Conservation (phyloP, 1,140 invertebrate species). For the Rhagoletis zephyria region DNA sequence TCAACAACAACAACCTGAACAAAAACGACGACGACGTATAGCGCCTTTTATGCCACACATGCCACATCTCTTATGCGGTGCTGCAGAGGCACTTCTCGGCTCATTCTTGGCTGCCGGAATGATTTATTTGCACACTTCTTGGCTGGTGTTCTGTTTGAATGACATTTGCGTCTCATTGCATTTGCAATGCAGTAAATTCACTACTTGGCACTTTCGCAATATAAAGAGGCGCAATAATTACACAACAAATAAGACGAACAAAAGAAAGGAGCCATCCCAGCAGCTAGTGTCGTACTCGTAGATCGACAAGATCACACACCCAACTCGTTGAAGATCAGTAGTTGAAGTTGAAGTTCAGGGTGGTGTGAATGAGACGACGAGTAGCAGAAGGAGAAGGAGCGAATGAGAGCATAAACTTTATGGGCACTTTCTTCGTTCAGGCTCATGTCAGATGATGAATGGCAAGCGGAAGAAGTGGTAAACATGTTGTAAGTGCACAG, state of each 20-base stretch:
- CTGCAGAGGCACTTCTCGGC: neutral
- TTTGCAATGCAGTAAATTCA: slow-evolving; percentile 44
- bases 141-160: slow-evolving; percentile 55
- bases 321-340: slow-evolving; percentile 26
- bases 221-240: slow-evolving; percentile 49
- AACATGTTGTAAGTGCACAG: slow-evolving; percentile 7
- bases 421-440: slow-evolving; percentile 21
- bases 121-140: slow-evolving; percentile 54
- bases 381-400: no score
- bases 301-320: slow-evolving; percentile 40
- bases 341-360: neutral
- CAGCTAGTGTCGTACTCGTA: neutral
- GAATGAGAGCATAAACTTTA: neutral
- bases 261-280: neutral
- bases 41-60: slow-evolving; percentile 27
- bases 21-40: neutral
- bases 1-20: neutral
- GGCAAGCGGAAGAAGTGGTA: slow-evolving; percentile 69
- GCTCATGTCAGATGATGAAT: slow-evolving; percentile 70
- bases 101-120: slow-evolving; percentile 38
- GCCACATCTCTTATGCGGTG: neutral
- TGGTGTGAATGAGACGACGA: neutral
- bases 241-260: neutral
- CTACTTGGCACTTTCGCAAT: slow-evolving; percentile 49
- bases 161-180: slow-evolving; percentile 53